phyloP scores from a whole-genome alignment of 2,888 invertebrate species.

The Gerris lacustris region DNA sequence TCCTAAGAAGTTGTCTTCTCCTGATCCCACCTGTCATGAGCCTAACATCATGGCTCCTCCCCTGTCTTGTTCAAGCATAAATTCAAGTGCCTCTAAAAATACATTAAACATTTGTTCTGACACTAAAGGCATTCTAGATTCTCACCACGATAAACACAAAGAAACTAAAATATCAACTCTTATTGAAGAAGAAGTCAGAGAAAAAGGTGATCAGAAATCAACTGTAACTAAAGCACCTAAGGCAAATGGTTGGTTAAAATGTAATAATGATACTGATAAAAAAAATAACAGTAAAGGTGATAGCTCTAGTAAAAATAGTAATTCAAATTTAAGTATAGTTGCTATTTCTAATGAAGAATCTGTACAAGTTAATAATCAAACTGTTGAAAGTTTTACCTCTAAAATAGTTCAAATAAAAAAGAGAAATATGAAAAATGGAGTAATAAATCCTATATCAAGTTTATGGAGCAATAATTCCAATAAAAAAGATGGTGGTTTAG shows the following conservation, averaged over 20 bases:
- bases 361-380: not conserved
- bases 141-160: too few relatives aligned
- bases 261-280: too few relatives aligned
- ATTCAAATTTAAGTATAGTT: too few relatives aligned
- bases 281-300: not conserved
- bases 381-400: not conserved
- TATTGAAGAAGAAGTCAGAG: not conserved
- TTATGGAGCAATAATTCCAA: not conserved
- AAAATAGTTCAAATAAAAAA: not conserved
- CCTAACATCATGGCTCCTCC: not conserved
- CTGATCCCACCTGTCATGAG: not conserved
- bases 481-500: not conserved
- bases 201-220: not conserved
- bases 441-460: not conserved
- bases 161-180: not conserved
- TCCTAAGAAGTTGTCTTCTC: not conserved
- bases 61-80: not conserved
- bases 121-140: too few relatives aligned
- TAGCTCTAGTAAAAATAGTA: not conserved
- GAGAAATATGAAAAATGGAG: not conserved
- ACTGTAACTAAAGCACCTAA: not conserved
- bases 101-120: too few relatives aligned
- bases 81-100: too few relatives aligned
- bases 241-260: too few relatives aligned
- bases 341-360: not conserved